A percentile compares a stretch with the other conserved stretches of the same genome.
Conservation (phyloP, 2,113 vertebrate genomes). For the Lathamus discolor region DNA sequence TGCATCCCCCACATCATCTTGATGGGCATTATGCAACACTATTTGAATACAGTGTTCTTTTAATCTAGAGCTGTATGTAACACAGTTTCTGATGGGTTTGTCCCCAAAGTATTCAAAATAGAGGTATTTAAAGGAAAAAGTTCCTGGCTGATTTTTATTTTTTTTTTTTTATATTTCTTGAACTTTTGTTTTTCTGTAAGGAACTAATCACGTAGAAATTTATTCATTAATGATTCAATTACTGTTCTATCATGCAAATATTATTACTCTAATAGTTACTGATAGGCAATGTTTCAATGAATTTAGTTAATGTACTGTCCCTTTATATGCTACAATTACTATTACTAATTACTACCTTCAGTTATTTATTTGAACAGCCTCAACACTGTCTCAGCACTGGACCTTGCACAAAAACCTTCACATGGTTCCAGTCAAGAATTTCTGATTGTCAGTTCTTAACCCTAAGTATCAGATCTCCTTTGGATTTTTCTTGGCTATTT, state of each 20-base stretch:
- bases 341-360: background rate
- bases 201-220: background rate
- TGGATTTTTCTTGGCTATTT: background rate
- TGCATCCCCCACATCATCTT: background rate
- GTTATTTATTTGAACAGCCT: background rate
- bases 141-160: background rate
- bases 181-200: background rate
- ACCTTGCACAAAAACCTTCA: background rate
- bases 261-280: background rate
- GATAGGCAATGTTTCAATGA: background rate
- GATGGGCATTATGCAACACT: background rate
- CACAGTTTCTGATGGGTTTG: background rate
- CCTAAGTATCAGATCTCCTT: background rate
- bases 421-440: background rate
- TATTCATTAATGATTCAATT: background rate
- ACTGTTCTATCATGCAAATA: background rate
- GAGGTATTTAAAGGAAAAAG: background rate
- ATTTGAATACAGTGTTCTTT: background rate
- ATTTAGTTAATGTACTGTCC: background rate
- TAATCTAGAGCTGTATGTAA: background rate
- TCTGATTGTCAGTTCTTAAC: background rate
- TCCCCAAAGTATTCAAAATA: background rate
- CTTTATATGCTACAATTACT: background rate
- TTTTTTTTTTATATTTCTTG: background rate
- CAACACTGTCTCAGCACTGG: background rate